These are phyloP conservation scores for Petroica traversi DNA, from an alignment of 2,113 vertebrate species.

Conservation along the genomic window DNA sequence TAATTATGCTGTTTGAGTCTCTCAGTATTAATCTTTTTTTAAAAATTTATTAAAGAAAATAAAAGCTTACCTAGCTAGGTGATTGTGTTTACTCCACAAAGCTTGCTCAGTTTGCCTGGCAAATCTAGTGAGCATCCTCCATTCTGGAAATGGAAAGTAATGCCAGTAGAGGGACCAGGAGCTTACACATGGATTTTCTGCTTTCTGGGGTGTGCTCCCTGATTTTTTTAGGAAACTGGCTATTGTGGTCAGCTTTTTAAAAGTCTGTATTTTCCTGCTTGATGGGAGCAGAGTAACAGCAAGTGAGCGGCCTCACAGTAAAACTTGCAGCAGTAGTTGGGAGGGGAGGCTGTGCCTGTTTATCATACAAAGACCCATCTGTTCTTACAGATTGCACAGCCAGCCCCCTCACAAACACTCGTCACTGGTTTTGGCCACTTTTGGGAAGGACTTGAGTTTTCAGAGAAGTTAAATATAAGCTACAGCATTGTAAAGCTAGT, in stretches of 20 bases:
- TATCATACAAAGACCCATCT: not conserved
- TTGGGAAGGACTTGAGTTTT: not conserved
- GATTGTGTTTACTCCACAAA: not conserved
- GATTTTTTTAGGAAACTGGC: not conserved
- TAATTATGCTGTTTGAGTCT: not conserved
- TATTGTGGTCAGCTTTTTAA: not conserved
- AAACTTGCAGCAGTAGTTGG: not conserved
- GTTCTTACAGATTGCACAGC: not conserved
- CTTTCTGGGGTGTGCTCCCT: not conserved
- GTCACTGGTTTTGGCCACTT: not conserved
- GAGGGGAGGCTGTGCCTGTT: not conserved
- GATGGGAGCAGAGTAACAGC: not conserved
- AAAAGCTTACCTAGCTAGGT: not conserved
- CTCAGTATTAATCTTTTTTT: not conserved
- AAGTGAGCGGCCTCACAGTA: not conserved
- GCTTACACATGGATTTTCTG: rapidly evolving
- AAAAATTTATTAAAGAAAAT: rapidly evolving
- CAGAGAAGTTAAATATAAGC: not conserved
- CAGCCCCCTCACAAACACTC: rapidly evolving
- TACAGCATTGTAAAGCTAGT: not conserved
- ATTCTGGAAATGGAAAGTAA: not conserved
- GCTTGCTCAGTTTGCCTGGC: not conserved
- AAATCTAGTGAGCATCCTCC: not conserved
- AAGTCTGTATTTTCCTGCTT: not conserved
- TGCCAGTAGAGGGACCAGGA: not conserved